These are phyloP conservation scores for human (Homo sapiens) DNA, from an alignment of 2,113 vertebrate species.

Conservation along the genomic window DNA sequence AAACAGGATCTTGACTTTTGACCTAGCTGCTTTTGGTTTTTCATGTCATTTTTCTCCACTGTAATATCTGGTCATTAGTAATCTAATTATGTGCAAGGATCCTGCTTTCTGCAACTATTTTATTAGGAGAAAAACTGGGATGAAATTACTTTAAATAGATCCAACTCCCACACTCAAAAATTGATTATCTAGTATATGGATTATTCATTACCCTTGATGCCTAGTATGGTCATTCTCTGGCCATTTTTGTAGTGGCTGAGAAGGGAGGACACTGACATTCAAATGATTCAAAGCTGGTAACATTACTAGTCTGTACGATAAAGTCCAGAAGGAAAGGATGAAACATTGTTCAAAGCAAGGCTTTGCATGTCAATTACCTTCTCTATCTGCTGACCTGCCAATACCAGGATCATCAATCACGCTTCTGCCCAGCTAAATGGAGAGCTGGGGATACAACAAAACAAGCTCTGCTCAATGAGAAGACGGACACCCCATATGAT, in stretches of 20 bases:
- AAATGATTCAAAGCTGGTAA: not conserved
- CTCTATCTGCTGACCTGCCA: not conserved
- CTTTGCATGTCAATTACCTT: slow-evolving; percentile 15
- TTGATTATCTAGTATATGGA: not conserved
- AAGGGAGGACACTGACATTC: not conserved
- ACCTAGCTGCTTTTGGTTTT: not conserved
- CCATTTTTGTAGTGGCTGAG: not conserved
- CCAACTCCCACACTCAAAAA: not conserved
- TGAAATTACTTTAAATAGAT: slow-evolving; percentile 42
- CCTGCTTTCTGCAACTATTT: slow-evolving; percentile 26
- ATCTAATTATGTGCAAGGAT: slow-evolving; percentile 30
- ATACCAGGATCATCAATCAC: slow-evolving; percentile 62
- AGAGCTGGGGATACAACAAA: slow-evolving; percentile 7
- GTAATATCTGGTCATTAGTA: slow-evolving; percentile 10
- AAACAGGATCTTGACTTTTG: not conserved
- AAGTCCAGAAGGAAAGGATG: slow-evolving; percentile 27
- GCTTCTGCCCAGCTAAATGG: not conserved
- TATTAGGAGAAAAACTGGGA: not conserved
- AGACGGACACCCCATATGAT: not conserved
- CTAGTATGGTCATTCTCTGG: not conserved
- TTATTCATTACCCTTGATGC: slow-evolving; percentile 32
- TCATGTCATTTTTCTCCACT: not conserved
- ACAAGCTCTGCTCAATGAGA: not conserved
- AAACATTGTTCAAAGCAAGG: not conserved
- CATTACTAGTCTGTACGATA: not conserved